Percentiles rank a stretch among this genome's conserved stretches.
Evolutionary conservation across 2,797 vertebrate species (phyloP).

Genomic region (Phoeniculus purpureus): DNA sequence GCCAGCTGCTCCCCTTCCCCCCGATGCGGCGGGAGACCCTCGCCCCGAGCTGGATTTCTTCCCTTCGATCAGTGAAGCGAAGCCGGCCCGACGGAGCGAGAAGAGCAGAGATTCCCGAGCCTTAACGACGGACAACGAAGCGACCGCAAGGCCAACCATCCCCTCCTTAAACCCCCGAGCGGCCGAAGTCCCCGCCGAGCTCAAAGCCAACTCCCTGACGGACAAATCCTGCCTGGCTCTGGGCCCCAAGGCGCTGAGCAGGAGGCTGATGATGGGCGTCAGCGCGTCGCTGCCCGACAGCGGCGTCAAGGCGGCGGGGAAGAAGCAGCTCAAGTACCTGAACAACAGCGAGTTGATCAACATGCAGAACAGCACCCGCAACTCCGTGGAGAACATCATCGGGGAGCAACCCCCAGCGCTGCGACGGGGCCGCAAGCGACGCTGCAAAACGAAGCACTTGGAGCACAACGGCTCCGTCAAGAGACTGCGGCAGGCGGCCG

Average conservation of each 20-base stretch:
- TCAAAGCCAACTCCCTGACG: background rate
- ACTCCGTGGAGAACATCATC: conserved; percentile 33
- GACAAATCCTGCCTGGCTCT: conserved; percentile 62
- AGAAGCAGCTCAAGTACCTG: conserved; percentile 78
- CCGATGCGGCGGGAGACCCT: background rate
- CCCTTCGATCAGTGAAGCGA: conserved; percentile 60
- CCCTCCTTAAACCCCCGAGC: conserved; percentile 38
- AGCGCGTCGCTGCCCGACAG: conserved; percentile 16
- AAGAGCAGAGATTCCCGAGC: conserved; percentile 24
- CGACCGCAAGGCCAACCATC: background rate
- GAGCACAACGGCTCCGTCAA: conserved; percentile 83
- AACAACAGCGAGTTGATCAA: conserved; percentile 66
- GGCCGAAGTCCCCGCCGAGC: conserved; percentile 20
- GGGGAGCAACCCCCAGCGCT: conserved; percentile 76
- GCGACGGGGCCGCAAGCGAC: conserved; percentile 85
- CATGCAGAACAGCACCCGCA: conserved; percentile 62
- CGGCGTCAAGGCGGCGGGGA: conserved; percentile 32
- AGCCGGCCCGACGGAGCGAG: background rate
- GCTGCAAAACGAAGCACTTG: conserved; percentile 91
- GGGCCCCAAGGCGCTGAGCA: conserved; percentile 14
- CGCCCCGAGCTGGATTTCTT: conserved; percentile 47
- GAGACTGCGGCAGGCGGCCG: conserved; percentile 70
- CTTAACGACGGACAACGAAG: background rate
- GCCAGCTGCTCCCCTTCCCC: background rate
- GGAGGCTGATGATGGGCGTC: conserved; percentile 29